Evolutionary conservation across 2,797 vertebrate species (phyloP).

Genomic region (Anabas testudineus): DNA sequence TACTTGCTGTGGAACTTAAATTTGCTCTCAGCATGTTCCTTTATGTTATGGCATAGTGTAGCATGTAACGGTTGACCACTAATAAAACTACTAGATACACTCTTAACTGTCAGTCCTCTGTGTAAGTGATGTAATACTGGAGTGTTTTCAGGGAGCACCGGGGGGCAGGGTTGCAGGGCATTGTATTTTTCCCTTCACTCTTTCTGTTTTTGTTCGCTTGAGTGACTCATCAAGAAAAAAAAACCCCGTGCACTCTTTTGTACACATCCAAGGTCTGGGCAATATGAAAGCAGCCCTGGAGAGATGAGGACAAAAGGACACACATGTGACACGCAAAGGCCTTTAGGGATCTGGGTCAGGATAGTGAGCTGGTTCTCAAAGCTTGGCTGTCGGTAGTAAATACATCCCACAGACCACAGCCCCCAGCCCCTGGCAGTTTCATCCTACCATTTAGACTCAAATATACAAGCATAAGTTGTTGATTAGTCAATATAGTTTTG

Average conservation of each 20-base stretch:
- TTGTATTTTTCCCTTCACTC: conserved; percentile 59
- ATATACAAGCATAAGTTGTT: conserved; percentile 8
- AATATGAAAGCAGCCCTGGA: conserved; percentile 68
- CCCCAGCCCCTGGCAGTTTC: conserved; percentile 44
- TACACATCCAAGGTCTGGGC: conserved; percentile 55
- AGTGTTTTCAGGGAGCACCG: conserved; percentile 55
- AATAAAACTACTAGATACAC: conserved; percentile 28
- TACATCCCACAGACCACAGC: conserved; percentile 57
- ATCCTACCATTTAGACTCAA: conserved; percentile 22
- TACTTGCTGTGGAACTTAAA: conserved; percentile 39
- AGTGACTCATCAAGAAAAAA: conserved; percentile 81
- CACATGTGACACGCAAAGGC: conserved; percentile 74
- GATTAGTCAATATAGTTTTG: conserved; percentile 13
- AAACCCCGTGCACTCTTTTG: conserved; percentile 54
- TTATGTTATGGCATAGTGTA: conserved; percentile 52
- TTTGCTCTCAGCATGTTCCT: conserved; percentile 47
- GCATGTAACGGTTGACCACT: conserved; percentile 40
- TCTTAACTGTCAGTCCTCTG: conserved; percentile 25
- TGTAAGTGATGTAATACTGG: conserved; percentile 66
- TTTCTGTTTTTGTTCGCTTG: conserved; percentile 72
- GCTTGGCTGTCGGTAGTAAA: conserved; percentile 57
- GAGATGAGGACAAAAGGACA: conserved; percentile 74
- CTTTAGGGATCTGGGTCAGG: conserved; percentile 81
- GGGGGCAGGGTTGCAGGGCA: conserved; percentile 32
- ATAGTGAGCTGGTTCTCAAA: conserved; percentile 66